Percentiles rank a stretch among this genome's conserved stretches.
phyloP scores from a whole-genome alignment of 2,113 vertebrate genomes.

The Rynchops niger region DNA sequence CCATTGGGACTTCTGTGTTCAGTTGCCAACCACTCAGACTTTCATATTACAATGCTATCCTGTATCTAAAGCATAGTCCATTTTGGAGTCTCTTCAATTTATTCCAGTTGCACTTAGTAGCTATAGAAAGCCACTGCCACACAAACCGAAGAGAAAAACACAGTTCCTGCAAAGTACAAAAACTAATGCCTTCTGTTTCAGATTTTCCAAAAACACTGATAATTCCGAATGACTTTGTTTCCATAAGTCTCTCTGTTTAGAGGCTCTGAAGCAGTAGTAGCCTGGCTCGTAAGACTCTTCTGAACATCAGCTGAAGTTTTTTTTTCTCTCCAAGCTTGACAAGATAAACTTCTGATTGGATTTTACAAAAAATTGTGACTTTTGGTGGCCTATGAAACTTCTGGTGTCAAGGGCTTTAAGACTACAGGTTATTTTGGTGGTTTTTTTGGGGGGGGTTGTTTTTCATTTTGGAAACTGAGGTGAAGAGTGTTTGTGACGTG shows the following conservation, averaged over 20 bases:
- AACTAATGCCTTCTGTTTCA: neutral
- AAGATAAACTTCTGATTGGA: neutral
- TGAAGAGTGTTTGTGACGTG: neutral
- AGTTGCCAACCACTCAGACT: neutral
- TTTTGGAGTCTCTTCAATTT: neutral
- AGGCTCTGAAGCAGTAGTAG: neutral
- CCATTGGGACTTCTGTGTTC: neutral
- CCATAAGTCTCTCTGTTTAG: neutral
- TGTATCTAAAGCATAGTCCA: neutral
- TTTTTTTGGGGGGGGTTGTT: neutral
- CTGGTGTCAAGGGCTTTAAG: neutral
- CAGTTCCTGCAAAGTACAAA: neutral
- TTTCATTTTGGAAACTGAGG: neutral
- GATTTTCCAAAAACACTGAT: neutral
- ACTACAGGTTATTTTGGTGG: accelerated
- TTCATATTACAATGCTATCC: neutral
- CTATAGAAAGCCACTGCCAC: neutral
- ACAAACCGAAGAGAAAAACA: neutral
- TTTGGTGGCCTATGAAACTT: neutral
- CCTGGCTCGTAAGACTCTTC: neutral
- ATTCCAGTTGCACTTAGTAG: neutral
- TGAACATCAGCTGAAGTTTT: neutral
- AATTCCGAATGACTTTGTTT: neutral
- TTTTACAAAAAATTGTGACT: neutral
- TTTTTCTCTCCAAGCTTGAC: neutral